A percentile compares a stretch with the other conserved stretches of the same genome.
These are phyloP conservation scores for Arrhamphus sclerolepis DNA, from an alignment of 2,797 vertebrate species.

Conservation along the genomic window DNA sequence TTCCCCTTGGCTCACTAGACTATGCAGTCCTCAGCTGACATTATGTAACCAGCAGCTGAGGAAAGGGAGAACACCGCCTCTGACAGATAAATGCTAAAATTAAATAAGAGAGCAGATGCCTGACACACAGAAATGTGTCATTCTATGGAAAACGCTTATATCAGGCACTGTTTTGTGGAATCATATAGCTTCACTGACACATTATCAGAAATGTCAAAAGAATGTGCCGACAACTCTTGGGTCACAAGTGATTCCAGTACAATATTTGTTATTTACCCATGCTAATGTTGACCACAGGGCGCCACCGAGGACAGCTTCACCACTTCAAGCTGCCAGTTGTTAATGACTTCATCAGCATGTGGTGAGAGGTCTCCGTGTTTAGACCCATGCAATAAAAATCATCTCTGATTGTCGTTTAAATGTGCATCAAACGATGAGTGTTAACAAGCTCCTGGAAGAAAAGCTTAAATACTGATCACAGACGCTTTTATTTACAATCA, in stretches of 20 bases:
- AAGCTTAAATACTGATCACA: too few species aligned
- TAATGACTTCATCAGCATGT: slow-evolving; percentile 31
- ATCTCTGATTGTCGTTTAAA: not conserved
- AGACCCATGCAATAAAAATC: not conserved
- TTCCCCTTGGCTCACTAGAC: slow-evolving; percentile 57
- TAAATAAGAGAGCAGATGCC: slow-evolving; percentile 44
- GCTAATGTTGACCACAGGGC: not conserved
- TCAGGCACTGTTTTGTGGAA: too few species aligned
- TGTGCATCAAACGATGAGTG: not conserved
- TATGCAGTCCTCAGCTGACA: slow-evolving; percentile 48
- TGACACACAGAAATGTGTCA: slow-evolving; percentile 21
- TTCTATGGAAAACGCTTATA: not conserved
- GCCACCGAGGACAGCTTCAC: slow-evolving; percentile 47
- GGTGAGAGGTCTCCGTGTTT: slow-evolving; percentile 5
- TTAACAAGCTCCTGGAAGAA: too few species aligned
- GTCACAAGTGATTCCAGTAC: too few species aligned
- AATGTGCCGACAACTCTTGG: too few species aligned
- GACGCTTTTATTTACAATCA: too few species aligned
- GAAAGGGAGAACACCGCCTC: slow-evolving; percentile 44
- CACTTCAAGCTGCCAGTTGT: slow-evolving; percentile 16
- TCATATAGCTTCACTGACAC: not conserved
- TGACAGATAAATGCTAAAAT: slow-evolving; percentile 64
- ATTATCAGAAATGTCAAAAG: not conserved
- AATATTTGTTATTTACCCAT: too few species aligned
- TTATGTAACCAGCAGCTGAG: slow-evolving; percentile 74